These are phyloP conservation scores for Leptosomus discolor DNA, from an alignment of 2,113 vertebrate species.

Conservation along the genomic window DNA sequence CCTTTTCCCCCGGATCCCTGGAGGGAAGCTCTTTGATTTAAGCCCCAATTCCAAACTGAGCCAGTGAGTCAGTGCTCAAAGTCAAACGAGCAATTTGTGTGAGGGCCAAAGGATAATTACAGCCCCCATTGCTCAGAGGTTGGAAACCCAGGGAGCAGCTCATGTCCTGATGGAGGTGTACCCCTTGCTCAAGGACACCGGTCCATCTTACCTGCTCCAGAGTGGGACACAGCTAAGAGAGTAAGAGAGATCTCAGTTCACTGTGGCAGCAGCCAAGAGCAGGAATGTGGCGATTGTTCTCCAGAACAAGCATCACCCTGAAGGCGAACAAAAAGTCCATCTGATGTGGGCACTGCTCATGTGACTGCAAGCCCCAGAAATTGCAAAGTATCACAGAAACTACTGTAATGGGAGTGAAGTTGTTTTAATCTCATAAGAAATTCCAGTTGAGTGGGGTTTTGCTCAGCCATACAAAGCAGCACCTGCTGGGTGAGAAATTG, in stretches of 20 bases:
- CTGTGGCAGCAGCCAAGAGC: accelerated
- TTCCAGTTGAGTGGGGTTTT: background rate
- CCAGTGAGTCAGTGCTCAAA: background rate
- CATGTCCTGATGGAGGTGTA: background rate
- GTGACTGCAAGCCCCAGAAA: background rate
- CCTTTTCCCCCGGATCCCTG: conserved; percentile 19
- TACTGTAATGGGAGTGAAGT: background rate
- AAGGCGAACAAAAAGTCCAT: background rate
- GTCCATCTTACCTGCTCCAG: background rate
- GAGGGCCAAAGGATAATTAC: conserved; percentile 39
- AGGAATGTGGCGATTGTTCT: accelerated
- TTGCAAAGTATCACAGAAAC: background rate
- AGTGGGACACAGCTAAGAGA: background rate
- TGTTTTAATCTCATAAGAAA: background rate
- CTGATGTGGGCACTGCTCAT: background rate
- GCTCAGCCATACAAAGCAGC: background rate
- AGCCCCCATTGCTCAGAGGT: background rate
- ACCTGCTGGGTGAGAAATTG: background rate
- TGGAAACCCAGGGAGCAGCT: background rate
- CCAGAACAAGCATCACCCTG: background rate
- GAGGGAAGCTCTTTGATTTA: conserved; percentile 60
- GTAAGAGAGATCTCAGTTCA: background rate
- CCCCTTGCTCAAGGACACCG: background rate
- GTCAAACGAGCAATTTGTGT: conserved; percentile 41
- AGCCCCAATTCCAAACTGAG: conserved; percentile 11